Evolutionary conservation across 2,797 vertebrate species (phyloP).

Genomic region (Myoxocephalus aenaeus): DNA sequence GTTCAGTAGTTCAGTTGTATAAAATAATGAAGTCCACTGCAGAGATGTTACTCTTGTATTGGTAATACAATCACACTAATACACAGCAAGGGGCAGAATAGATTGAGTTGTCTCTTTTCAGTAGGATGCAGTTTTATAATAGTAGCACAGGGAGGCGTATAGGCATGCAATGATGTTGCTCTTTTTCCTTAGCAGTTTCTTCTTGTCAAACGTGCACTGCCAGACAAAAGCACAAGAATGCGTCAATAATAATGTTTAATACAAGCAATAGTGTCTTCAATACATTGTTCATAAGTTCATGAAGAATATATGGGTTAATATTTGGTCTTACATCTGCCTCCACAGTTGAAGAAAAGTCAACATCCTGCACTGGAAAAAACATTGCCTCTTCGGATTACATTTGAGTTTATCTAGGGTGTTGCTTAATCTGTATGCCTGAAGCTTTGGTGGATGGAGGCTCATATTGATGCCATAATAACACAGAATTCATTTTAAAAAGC

Average conservation of each 20-base stretch:
- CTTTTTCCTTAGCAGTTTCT: constrained; percentile 30
- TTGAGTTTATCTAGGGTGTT: neutral
- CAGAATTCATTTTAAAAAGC: neutral
- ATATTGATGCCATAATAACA: neutral
- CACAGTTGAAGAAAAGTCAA: neutral
- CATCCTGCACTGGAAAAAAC: neutral
- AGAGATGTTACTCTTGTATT: constrained; percentile 10
- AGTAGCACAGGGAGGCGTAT: constrained; percentile 44
- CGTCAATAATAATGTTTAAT: constrained; percentile 20
- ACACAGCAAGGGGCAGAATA: neutral
- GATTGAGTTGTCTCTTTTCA: constrained; percentile 1
- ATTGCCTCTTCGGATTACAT: neutral
- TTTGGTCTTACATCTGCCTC: neutral
- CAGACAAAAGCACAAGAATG: constrained; percentile 10
- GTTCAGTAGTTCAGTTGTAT: neutral
- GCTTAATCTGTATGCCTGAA: neutral
- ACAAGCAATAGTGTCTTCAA: neutral
- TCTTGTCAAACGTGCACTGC: constrained; percentile 5
- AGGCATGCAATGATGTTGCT: constrained; percentile 17
- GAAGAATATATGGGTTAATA: neutral
- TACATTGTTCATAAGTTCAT: neutral
- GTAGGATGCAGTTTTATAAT: constrained; percentile 49
- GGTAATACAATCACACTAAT: constrained; percentile 13
- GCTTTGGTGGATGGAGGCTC: constrained; percentile 2
- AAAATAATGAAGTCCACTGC: constrained; percentile 9